phyloP scores from a whole-genome alignment of 2,888 invertebrate species.

The Peribatodes rhomboidaria region DNA sequence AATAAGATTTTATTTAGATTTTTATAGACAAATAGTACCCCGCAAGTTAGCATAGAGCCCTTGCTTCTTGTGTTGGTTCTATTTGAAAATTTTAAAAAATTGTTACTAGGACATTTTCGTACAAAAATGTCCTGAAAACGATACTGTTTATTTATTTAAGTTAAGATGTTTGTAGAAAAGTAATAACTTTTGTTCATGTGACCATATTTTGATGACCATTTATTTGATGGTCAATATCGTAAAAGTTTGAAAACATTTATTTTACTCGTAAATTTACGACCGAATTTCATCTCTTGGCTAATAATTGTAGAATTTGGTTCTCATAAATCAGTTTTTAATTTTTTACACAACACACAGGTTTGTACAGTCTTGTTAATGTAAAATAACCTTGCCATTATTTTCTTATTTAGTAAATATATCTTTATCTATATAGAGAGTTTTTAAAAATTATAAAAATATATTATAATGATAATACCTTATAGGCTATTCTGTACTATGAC shows the following conservation, averaged over 20 bases:
- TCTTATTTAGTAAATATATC: conserved; percentile 61
- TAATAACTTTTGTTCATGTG: not conserved
- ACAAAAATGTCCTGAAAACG: conserved; percentile 37
- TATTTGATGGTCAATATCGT: not conserved
- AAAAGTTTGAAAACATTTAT: not conserved
- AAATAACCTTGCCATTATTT: conserved; percentile 55
- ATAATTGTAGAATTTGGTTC: not conserved
- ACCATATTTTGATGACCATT: not conserved
- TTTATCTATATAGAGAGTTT: conserved; percentile 64
- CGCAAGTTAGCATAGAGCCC: conserved; percentile 76
- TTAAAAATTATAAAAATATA: conserved; percentile 45
- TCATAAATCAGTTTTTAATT: conserved; percentile 17
- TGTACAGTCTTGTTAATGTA: conserved; percentile 54
- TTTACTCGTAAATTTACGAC: not conserved
- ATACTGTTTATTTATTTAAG: conserved; percentile 30
- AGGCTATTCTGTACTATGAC: conserved; percentile 68
- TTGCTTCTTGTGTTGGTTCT: conserved; percentile 70
- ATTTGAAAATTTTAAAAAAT: conserved; percentile 52
- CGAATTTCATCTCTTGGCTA: not conserved
- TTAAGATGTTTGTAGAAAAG: not conserved
- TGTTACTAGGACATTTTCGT: conserved; percentile 55
- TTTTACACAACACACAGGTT: conserved; percentile 58
- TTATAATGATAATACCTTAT: conserved; percentile 62
- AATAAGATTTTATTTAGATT: conserved; percentile 50
- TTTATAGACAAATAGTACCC: conserved; percentile 61